Percentiles rank a stretch among this genome's conserved stretches.
Conservation (phyloP, 1,140 invertebrate species). For the Drosophila nasuta region DNA sequence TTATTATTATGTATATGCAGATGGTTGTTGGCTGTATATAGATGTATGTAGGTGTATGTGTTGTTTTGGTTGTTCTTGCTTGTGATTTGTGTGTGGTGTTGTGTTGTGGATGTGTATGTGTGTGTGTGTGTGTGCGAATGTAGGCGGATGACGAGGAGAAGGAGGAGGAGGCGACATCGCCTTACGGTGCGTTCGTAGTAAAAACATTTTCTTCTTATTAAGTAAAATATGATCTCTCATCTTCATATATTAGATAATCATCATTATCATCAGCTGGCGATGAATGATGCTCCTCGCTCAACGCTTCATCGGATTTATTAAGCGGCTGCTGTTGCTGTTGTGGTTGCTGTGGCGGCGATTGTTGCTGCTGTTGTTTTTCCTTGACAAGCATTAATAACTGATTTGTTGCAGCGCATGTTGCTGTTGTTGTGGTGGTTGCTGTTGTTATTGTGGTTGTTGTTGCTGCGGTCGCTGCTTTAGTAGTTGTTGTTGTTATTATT, state of each 20-base stretch:
- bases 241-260: constrained; percentile 73
- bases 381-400: constrained; percentile 69
- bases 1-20: constrained; percentile 64
- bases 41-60: constrained; percentile 45
- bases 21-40: constrained; percentile 74
- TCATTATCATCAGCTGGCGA: constrained; percentile 38
- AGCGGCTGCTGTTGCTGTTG: constrained; percentile 38
- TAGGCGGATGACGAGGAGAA: constrained; percentile 17
- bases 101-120: constrained; percentile 11
- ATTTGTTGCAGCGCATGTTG: constrained; percentile 43
- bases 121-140: constrained; percentile 30
- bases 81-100: constrained; percentile 38
- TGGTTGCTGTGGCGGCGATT: constrained; percentile 7
- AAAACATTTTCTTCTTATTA: constrained; percentile 76
- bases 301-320: constrained; percentile 24
- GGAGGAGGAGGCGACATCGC: constrained; percentile 22
- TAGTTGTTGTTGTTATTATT: constrained; percentile 39
- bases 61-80: constrained; percentile 33
- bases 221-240: constrained; percentile 80
- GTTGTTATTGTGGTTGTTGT: constrained; percentile 18
- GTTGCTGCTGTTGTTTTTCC: constrained; percentile 47
- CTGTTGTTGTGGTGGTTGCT: constrained; percentile 28
- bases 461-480: constrained; percentile 25
- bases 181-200: constrained; percentile 62
- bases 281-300: constrained; percentile 45